phyloP scores from a whole-genome alignment of 1,140 invertebrate genomes.

The Mactra quadrangularis region DNA sequence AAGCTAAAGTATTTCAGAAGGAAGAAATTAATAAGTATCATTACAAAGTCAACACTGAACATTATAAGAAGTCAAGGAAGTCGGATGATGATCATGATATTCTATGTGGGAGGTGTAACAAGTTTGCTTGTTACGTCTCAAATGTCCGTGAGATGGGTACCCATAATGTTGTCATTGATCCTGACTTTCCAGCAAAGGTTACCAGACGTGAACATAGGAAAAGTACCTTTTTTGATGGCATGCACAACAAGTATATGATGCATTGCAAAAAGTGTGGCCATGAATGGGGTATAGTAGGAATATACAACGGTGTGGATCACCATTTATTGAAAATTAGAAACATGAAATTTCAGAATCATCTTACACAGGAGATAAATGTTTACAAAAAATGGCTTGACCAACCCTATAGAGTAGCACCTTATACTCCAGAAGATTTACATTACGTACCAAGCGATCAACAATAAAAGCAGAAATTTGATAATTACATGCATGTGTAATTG shows the following conservation, averaged over 20 bases:
- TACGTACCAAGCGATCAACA: too few species aligned
- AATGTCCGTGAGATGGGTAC: constrained; percentile 15
- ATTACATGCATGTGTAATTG: too few species aligned
- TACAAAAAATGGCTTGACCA: constrained; percentile 33
- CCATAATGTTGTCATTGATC: constrained; percentile 24
- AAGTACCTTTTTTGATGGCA: neutral
- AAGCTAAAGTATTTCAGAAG: neutral
- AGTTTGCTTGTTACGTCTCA: constrained; percentile 2
- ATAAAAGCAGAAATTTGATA: too few species aligned
- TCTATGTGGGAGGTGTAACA: constrained; percentile 13
- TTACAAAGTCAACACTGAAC: neutral
- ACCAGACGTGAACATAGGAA: constrained; percentile 13
- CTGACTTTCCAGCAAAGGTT: constrained; percentile 1
- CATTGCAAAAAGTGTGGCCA: constrained; percentile 29
- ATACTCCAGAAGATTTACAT: too few species aligned
- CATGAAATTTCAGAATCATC: constrained; percentile 1
- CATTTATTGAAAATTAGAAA: neutral
- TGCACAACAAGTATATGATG: constrained; percentile 37
- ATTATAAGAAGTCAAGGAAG: neutral
- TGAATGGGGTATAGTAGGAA: constrained; percentile 23
- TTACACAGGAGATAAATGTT: neutral
- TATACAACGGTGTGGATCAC: neutral
- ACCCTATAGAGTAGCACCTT: constrained; percentile 24
- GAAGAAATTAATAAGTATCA: constrained; percentile 21
- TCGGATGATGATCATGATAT: neutral